Evolutionary conservation across 2,888 invertebrate genomes (phyloP).

Genomic region (Nycteola revayana): DNA sequence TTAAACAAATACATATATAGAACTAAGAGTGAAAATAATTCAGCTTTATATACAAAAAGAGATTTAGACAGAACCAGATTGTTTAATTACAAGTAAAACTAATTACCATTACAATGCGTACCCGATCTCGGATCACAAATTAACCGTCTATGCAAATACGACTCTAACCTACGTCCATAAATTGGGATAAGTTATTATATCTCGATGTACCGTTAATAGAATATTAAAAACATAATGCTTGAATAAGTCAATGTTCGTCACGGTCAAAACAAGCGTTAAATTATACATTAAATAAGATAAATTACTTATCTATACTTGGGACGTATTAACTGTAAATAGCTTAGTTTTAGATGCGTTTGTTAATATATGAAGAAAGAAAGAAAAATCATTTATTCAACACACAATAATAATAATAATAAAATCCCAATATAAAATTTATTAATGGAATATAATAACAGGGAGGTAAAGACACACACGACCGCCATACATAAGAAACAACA

Average conservation of each 20-base stretch:
- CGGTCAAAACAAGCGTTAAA: constrained; percentile 34
- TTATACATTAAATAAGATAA: constrained; percentile 29
- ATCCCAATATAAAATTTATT: too few species aligned
- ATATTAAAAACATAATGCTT: constrained; percentile 54
- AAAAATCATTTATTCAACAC: too few species aligned
- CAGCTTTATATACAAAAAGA: too few species aligned
- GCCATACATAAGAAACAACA: too few species aligned
- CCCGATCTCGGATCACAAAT: constrained; percentile 18
- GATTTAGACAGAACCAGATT: too few species aligned
- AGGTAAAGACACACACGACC: too few species aligned
- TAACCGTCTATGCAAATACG: constrained; percentile 45
- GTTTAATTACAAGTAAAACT: constrained; percentile 10
- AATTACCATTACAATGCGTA: constrained; percentile 19
- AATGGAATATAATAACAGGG: too few species aligned
- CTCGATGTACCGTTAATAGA: constrained; percentile 61
- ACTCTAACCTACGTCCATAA: constrained; percentile 34
- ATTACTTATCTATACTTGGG: constrained; percentile 10
- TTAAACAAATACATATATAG: too few species aligned
- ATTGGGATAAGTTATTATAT: constrained; percentile 54
- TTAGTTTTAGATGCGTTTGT: too few species aligned
- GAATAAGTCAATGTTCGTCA: constrained; percentile 67
- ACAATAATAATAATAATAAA: too few species aligned
- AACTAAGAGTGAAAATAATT: too few species aligned
- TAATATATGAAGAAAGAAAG: too few species aligned
- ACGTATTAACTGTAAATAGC: constrained; percentile 21